phyloP scores from a whole-genome alignment of 2,113 vertebrate genomes.

The Neodontobutis hainanensis region DNA sequence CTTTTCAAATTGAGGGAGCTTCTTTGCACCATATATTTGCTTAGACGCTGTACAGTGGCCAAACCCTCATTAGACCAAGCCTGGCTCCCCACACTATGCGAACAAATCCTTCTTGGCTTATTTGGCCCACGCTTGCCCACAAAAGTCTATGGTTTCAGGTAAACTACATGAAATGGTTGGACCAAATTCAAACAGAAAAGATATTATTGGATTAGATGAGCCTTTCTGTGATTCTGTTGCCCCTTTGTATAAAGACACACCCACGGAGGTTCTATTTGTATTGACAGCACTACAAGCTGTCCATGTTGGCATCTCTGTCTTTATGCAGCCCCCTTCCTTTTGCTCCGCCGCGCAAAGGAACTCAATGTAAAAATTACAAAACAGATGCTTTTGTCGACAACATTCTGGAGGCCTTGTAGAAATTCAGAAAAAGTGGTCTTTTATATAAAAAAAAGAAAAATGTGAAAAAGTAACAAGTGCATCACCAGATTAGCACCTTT shows the following conservation, averaged over 20 bases:
- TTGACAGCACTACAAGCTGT: slow-evolving; percentile 50
- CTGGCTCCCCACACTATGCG: slow-evolving; percentile 34
- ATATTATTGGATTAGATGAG: slow-evolving; percentile 47
- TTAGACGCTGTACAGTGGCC: slow-evolving; percentile 65
- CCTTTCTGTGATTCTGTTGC: slow-evolving; percentile 50
- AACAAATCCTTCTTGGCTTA: slow-evolving; percentile 45
- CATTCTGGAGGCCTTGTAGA: slow-evolving; percentile 58
- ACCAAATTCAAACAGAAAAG: slow-evolving; percentile 59
- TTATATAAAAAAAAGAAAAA: slow-evolving; percentile 54
- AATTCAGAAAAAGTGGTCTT: slow-evolving; percentile 63
- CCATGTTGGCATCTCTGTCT: slow-evolving; percentile 57
- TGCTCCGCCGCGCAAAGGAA: slow-evolving; percentile 42
- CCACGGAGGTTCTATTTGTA: slow-evolving; percentile 60
- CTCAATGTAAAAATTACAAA: slow-evolving; percentile 37
- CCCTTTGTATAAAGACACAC: slow-evolving; percentile 54
- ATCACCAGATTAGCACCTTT: slow-evolving; percentile 49
- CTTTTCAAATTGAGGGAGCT: slow-evolving; percentile 53
- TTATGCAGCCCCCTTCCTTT: slow-evolving; percentile 46
- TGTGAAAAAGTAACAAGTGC: slow-evolving; percentile 43
- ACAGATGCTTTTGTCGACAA: slow-evolving; percentile 49
- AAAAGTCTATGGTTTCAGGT: slow-evolving; percentile 14
- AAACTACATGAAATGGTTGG: slow-evolving; percentile 46
- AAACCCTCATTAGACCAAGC: slow-evolving; percentile 53
- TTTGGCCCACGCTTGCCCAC: slow-evolving; percentile 30
- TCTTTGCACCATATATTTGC: slow-evolving; percentile 56